Evolutionary conservation across 2,888 invertebrate genomes (phyloP).

Genomic region (Plebejus melissa): DNA sequence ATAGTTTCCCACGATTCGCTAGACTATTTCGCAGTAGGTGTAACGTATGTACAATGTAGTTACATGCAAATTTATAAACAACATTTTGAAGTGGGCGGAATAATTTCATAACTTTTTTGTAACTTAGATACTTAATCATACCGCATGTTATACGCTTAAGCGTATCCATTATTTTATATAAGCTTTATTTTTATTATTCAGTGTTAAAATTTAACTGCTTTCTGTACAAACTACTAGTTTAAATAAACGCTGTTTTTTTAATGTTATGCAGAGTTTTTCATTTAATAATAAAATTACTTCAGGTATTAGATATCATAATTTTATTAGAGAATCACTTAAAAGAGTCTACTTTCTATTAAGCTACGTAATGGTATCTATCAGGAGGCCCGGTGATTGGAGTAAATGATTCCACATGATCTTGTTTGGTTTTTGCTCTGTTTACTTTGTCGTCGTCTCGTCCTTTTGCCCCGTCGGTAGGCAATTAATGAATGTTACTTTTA

Average conservation of each 20-base stretch:
- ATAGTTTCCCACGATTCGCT: not conserved
- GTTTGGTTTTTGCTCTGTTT: conserved; percentile 70
- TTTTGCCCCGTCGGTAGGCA: conserved; percentile 55
- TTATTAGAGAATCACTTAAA: not conserved
- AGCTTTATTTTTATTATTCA: not conserved
- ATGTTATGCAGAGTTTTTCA: too few species aligned
- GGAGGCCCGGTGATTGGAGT: conserved; percentile 61
- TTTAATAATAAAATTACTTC: too few species aligned
- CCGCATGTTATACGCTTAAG: conserved; percentile 17
- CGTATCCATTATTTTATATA: not conserved
- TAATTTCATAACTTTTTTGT: not conserved
- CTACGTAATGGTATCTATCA: conserved; percentile 34
- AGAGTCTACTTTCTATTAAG: conserved; percentile 29
- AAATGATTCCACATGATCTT: conserved; percentile 73
- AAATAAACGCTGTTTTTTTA: too few species aligned
- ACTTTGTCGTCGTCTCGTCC: conserved; percentile 55
- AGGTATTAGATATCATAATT: too few species aligned
- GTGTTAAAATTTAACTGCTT: not conserved
- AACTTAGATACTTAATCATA: conserved; percentile 3
- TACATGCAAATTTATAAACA: not conserved
- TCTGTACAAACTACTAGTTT: not conserved
- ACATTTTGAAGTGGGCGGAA: not conserved
- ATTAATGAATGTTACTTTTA: conserved; percentile 49
- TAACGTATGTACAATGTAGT: not conserved
- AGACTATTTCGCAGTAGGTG: not conserved